Evolutionary conservation across 2,888 invertebrate genomes (phyloP).

Genomic region (Lithosia quadra): DNA sequence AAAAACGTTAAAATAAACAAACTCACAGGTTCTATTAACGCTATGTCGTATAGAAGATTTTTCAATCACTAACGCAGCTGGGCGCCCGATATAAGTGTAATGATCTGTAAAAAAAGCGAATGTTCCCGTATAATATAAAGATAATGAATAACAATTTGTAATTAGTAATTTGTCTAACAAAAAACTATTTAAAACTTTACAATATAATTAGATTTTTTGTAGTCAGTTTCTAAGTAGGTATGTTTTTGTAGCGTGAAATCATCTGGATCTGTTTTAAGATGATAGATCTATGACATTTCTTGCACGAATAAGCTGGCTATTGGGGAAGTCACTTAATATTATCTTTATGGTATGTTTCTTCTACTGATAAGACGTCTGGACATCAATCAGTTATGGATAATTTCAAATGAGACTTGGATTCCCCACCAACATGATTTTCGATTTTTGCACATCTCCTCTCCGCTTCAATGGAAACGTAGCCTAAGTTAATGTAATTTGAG

Average conservation of each 20-base stretch:
- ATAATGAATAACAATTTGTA: constrained; percentile 47
- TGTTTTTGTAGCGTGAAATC: neutral
- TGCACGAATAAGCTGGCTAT: neutral
- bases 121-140: constrained; percentile 41
- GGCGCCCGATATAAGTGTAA: constrained; percentile 77
- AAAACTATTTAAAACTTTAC: constrained; percentile 40
- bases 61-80: constrained; percentile 78
- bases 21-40: constrained; percentile 51
- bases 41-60: constrained; percentile 65
- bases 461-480: too few relatives aligned
- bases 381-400: neutral
- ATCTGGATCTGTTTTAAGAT: neutral
- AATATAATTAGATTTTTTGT: constrained; percentile 23
- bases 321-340: neutral
- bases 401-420: too few relatives aligned
- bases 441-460: too few relatives aligned
- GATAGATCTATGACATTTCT: neutral
- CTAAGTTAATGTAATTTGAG: too few relatives aligned
- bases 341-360: neutral
- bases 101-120: constrained; percentile 58
- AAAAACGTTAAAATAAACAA: constrained; percentile 41
- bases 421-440: too few relatives aligned
- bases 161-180: constrained; percentile 47
- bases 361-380: neutral
- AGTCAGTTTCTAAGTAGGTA: neutral